Evolutionary conservation across 2,797 vertebrate genomes (phyloP).

Genomic region (Propithecus deckenii): DNA sequence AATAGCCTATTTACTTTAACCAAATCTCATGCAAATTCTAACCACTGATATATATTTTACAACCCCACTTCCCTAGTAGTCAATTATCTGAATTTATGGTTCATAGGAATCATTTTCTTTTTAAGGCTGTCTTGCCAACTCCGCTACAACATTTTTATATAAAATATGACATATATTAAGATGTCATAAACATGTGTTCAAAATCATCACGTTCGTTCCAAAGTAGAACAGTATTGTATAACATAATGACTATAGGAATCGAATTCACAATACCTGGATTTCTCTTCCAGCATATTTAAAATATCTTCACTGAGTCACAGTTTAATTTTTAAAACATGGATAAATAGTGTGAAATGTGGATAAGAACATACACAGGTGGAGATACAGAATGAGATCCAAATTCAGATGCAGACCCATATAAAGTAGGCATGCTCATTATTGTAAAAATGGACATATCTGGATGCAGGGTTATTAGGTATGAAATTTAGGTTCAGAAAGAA

Average conservation of each 20-base stretch:
- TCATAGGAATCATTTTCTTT: constrained; percentile 2
- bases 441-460: background rate
- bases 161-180: background rate
- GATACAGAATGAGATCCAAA: background rate
- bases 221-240: background rate
- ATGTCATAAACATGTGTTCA: constrained; percentile 8
- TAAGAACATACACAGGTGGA: background rate
- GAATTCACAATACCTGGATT: background rate
- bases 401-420: background rate
- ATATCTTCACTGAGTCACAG: background rate
- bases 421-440: background rate
- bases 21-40: constrained; percentile 26
- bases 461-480: background rate
- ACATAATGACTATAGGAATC: background rate
- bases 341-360: background rate
- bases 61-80: background rate
- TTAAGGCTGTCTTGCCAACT: background rate
- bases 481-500: background rate
- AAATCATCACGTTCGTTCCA: background rate
- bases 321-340: constrained; percentile 1
- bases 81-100: background rate
- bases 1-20: background rate
- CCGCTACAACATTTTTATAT: background rate
- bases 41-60: background rate
- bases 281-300: background rate